phyloP scores from a whole-genome alignment of 2,113 vertebrate genomes.

The Arothron firmamentum region DNA sequence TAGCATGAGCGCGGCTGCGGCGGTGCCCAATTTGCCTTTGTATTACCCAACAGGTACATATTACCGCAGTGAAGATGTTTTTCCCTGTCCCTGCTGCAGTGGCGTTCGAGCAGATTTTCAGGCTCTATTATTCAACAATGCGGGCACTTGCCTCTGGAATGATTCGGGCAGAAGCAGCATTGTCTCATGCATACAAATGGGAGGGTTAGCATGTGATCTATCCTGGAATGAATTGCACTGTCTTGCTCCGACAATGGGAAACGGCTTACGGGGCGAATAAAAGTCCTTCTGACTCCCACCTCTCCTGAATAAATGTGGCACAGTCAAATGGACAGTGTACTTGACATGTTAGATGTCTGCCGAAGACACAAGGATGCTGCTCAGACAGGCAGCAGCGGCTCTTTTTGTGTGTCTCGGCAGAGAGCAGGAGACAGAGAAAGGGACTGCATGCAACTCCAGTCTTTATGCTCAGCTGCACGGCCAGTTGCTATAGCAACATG shows the following conservation, averaged over 20 bases:
- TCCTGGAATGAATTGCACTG: slow-evolving; percentile 32
- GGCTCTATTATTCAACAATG: slow-evolving; percentile 50
- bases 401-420: slow-evolving; percentile 20
- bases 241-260: slow-evolving; percentile 19
- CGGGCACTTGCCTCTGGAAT: slow-evolving; percentile 42
- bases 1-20: not conserved
- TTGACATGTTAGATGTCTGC: slow-evolving; percentile 43
- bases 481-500: slow-evolving; percentile 77
- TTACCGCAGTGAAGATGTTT: slow-evolving; percentile 35
- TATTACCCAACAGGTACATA: slow-evolving; percentile 8
- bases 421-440: slow-evolving; percentile 27
- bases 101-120: slow-evolving; percentile 38
- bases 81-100: slow-evolving; percentile 32
- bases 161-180: slow-evolving; percentile 45
- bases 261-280: slow-evolving; percentile 27
- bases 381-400: slow-evolving; percentile 48
- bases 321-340: slow-evolving; percentile 43
- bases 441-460: slow-evolving; percentile 54
- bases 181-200: slow-evolving; percentile 60
- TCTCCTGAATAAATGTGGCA: slow-evolving; percentile 21
- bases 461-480: slow-evolving; percentile 60
- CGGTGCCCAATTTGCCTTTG: not conserved
- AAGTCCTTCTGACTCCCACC: slow-evolving; percentile 13
- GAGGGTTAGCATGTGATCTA: slow-evolving; percentile 50
- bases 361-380: slow-evolving; percentile 51